Percentiles rank a stretch among this genome's conserved stretches.
phyloP scores from a whole-genome alignment of 1,140 invertebrate genomes.

The Mycetomoellerius zeteki region DNA sequence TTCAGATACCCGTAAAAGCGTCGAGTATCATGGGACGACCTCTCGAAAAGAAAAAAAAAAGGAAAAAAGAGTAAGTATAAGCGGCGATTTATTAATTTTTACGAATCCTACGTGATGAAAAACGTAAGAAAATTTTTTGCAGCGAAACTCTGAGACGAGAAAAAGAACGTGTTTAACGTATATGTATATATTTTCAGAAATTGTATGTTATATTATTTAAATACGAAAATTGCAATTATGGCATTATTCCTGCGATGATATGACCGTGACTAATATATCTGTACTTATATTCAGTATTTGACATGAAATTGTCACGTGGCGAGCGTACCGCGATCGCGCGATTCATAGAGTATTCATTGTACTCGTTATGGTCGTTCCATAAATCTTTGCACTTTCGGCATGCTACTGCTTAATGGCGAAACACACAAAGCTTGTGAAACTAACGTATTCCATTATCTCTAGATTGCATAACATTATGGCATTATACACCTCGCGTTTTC shows the following conservation, averaged over 20 bases:
- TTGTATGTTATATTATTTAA: slow-evolving; percentile 15
- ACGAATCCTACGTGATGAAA: background rate
- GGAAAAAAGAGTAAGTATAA: too few species aligned
- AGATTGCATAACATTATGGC: slow-evolving; percentile 42
- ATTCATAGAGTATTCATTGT: slow-evolving; percentile 49
- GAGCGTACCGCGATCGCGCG: slow-evolving; percentile 3
- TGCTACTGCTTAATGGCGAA: slow-evolving; percentile 37
- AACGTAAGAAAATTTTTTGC: background rate
- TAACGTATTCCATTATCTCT: slow-evolving; percentile 55
- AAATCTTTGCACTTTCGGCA: slow-evolving; percentile 42
- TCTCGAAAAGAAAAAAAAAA: background rate
- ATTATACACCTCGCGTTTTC: background rate
- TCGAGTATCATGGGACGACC: background rate
- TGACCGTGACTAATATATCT: slow-evolving; percentile 20
- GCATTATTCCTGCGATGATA: background rate
- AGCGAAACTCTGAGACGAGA: background rate
- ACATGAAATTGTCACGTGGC: slow-evolving; percentile 15
- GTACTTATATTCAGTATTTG: slow-evolving; percentile 10
- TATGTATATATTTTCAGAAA: background rate
- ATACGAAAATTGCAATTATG: background rate
- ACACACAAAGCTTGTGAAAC: slow-evolving; percentile 40
- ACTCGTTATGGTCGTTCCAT: slow-evolving; percentile 41
- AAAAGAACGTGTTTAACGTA: background rate
- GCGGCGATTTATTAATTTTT: background rate
- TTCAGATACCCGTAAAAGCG: slow-evolving; percentile 8